phyloP scores from a whole-genome alignment of 2,888 invertebrate species.

The Ophion ellenae region DNA sequence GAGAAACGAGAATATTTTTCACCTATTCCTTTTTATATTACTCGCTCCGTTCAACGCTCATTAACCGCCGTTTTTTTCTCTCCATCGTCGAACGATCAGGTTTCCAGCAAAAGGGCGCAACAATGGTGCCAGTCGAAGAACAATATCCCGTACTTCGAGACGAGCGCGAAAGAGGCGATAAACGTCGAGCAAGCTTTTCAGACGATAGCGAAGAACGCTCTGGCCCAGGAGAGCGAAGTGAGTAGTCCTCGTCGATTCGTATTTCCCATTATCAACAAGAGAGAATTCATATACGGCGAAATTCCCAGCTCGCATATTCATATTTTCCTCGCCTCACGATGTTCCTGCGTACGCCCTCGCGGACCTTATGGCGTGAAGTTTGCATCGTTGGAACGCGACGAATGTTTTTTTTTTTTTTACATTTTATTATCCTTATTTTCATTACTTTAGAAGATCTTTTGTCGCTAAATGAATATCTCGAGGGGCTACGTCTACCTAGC shows the following conservation, averaged over 20 bases:
- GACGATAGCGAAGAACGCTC: constrained; percentile 98
- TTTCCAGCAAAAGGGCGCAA: constrained; percentile 95
- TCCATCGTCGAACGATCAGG: constrained; percentile 80
- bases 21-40: no score
- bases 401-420: no score
- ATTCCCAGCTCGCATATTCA: background rate
- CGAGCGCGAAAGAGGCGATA: constrained; percentile 99
- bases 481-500: no score
- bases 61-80: background rate
- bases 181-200: constrained; percentile 99
- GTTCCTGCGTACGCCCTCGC: no score
- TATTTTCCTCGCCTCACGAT: no score
- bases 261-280: background rate
- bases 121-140: constrained; percentile 99
- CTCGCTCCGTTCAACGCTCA: no score
- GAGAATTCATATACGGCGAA: background rate
- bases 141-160: constrained; percentile 99
- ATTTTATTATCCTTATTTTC: no score
- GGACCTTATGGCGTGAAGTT: no score
- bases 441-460: no score
- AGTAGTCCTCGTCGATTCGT: constrained; percentile 39
- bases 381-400: no score
- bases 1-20: no score
- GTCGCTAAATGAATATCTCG: no score
- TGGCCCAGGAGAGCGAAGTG: constrained; percentile 95